Evolutionary conservation across 2,113 vertebrate species (phyloP).

Genomic region (Eira barbara): DNA sequence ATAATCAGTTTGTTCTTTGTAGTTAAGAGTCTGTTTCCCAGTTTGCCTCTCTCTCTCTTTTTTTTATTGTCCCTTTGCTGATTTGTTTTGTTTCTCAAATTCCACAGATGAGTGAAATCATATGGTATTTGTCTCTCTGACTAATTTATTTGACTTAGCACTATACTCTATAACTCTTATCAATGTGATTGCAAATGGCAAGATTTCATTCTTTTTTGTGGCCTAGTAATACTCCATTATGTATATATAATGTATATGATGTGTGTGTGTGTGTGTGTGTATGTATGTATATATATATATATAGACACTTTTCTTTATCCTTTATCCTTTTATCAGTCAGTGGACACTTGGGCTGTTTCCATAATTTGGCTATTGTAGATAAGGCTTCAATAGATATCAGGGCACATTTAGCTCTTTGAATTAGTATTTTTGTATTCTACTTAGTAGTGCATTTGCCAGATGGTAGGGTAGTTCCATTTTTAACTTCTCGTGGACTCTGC

Average conservation of each 20-base stretch:
- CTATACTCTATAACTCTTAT: not conserved
- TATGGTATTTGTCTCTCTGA: not conserved
- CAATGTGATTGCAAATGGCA: not conserved
- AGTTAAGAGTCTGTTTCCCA: not conserved
- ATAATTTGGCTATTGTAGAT: not conserved
- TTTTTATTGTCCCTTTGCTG: not conserved
- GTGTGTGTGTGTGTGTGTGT: too few species aligned
- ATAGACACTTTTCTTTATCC: not conserved
- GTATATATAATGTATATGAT: not conserved
- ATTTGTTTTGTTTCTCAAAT: not conserved
- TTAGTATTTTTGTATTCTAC: not conserved
- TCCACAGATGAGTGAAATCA: not conserved
- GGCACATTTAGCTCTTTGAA: not conserved
- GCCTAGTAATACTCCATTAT: not conserved
- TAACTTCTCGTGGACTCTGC: not conserved
- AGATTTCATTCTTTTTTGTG: not conserved
- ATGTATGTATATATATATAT: too few species aligned
- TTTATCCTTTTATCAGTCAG: not conserved
- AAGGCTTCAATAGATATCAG: not conserved
- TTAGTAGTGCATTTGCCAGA: not conserved
- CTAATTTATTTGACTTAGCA: not conserved
- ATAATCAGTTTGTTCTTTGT: not conserved
- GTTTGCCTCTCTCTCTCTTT: not conserved
- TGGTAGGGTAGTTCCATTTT: not conserved
- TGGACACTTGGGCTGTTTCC: not conserved